These are phyloP conservation scores for Atherinomorus stipes DNA, from an alignment of 2,113 vertebrate species.

Conservation along the genomic window DNA sequence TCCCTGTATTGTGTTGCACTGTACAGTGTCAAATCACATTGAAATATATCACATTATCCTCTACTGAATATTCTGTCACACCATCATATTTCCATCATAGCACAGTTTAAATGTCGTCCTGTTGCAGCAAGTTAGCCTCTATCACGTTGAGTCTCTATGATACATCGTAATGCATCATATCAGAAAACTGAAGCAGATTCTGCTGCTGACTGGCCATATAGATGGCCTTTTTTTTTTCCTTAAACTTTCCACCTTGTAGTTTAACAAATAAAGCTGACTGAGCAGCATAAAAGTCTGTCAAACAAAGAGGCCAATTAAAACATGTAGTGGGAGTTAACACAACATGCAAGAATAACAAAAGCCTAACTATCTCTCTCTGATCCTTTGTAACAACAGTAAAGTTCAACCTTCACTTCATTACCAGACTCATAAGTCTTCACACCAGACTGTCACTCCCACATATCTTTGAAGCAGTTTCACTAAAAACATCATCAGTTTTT, in stretches of 20 bases:
- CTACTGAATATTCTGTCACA: not conserved
- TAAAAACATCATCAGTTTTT: not conserved
- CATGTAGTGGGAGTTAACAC: not conserved
- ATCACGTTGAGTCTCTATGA: not conserved
- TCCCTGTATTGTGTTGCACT: not conserved
- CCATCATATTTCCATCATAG: not conserved
- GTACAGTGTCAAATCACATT: not conserved
- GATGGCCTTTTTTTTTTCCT: not conserved
- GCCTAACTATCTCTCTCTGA: not conserved
- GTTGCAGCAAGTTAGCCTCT: not conserved
- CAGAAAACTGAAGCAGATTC: not conserved
- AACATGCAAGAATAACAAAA: slow-evolving; percentile 5
- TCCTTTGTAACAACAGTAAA: slow-evolving; percentile 5
- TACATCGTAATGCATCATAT: not conserved
- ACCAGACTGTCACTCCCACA: slow-evolving; percentile 23
- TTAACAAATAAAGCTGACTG: not conserved
- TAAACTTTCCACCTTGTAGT: not conserved
- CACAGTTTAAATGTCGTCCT: not conserved
- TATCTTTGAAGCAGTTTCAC: not conserved
- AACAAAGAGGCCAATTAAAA: not conserved
- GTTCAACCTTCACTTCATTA: slow-evolving; percentile 15
- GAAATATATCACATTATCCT: not conserved
- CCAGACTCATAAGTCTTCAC: slow-evolving; percentile 8
- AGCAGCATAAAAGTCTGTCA: not conserved
- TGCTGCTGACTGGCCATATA: not conserved